Evolutionary conservation across 2,113 vertebrate species (phyloP), one percentile per base, ranked within the genome.

Genomic region (Leptosomus discolor): DNA sequence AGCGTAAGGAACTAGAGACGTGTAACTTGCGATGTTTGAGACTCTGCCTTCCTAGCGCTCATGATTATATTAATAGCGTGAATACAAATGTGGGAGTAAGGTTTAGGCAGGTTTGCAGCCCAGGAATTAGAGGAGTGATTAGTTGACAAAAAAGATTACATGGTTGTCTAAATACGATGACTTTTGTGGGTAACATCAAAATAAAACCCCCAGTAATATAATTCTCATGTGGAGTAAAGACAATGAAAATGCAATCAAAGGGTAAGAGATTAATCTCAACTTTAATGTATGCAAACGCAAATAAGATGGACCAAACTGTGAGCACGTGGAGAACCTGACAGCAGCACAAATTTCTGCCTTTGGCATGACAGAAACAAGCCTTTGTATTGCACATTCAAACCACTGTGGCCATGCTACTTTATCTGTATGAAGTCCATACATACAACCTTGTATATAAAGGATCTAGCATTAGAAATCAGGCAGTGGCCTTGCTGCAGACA

Each of bases 1-100:
- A 97, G 96, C 86, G 75, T 61, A 76, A 94, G 94, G 90, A 96
- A 95, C 85, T 54, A 94, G 94, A 96, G 92, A 85, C 15, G 2
- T 80, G 65, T 95, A 93, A 95, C 88, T 96, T 73, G 68, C 48
- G 1, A 9, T 92, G 92, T 78, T 41, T 85, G 81, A 93, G 67
- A 83, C 78, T 83, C 71, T 93, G 85, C 81, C 65, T 94, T 88
- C 88, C 50, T 73, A 53, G 58, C 50, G 41, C 61, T 93, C 63
- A n/a, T 73, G 86, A 76, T 85, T 94, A 76, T 87, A 87, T 96
- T 97, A 93, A 92, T 92, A 94, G 89, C 56, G 46, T 85, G 65
- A 80, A 84, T n/a, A 41, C 74, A 92, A 76, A 54, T 53, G 46
- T 3, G 0, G 74, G 81, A 81, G 57, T 23, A 78, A 46, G 8